Evolutionary conservation across 2,113 vertebrate genomes (phyloP).

Genomic region (Malurus elegans): DNA sequence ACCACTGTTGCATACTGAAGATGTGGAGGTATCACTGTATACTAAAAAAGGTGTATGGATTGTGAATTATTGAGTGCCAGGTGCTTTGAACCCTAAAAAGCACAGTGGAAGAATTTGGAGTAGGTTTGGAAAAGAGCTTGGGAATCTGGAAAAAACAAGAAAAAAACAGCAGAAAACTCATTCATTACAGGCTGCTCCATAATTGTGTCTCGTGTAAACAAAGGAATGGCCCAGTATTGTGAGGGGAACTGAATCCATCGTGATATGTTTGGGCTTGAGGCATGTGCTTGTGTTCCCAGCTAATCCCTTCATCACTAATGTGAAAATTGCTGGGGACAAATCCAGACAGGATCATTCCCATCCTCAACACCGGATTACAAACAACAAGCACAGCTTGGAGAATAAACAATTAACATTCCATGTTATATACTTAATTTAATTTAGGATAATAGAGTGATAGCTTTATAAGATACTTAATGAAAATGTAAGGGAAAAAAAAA

Average conservation of each 20-base stretch:
- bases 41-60: neutral
- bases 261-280: slow-evolving; percentile 3
- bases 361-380: neutral
- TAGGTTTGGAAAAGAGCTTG: neutral
- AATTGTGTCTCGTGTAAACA: neutral
- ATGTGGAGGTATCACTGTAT: neutral
- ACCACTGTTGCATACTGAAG: accelerated
- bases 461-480: neutral
- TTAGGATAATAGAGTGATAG: neutral
- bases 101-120: neutral
- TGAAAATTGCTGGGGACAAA: neutral
- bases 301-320: slow-evolving; percentile 26
- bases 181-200: neutral
- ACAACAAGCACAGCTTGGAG: neutral
- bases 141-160: too few relatives aligned
- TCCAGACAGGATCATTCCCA: neutral
- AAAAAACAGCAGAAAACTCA: neutral
- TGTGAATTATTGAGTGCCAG: neutral
- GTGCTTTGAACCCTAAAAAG: neutral
- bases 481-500: neutral
- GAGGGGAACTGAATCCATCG: neutral
- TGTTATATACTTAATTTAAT: neutral
- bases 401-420: neutral
- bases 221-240: neutral
- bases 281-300: neutral